Conservation (phyloP, 92 coral and sea anemone species). For the Porites cylindrica region DNA sequence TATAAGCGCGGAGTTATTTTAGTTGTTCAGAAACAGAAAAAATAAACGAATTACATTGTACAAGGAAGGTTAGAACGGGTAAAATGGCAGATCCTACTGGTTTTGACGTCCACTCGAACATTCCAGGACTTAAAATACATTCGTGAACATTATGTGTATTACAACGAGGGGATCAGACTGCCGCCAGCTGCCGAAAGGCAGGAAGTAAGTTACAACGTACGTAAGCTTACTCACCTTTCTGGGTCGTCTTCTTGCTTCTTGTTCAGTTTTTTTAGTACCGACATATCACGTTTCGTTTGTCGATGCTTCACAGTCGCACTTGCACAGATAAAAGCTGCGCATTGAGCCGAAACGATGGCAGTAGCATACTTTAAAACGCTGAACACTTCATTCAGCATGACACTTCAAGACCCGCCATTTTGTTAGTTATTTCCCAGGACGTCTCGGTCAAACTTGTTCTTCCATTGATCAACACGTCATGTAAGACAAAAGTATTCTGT, state of each 20-base stretch:
- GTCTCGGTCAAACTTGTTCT: neutral
- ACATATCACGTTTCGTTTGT: constrained; percentile 43
- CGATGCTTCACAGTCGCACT: neutral
- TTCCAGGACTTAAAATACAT: no score
- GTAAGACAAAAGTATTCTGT: no score
- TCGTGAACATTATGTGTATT: no score
- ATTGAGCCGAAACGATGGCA: neutral
- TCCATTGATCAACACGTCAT: neutral
- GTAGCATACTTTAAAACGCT: neutral
- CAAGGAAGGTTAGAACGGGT: no score
- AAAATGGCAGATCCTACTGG: no score
- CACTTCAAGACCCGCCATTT: neutral
- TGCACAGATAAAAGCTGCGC: neutral
- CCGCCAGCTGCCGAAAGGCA: no score
- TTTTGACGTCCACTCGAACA: no score
- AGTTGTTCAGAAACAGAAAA: no score
- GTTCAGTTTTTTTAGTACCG: constrained; percentile 55
- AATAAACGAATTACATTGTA: no score
- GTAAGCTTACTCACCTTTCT: constrained; percentile 31
- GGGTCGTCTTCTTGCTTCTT: constrained; percentile 30
- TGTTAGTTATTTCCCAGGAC: constrained; percentile 2
- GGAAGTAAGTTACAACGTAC: no score
- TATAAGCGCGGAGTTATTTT: no score
- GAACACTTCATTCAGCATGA: neutral
- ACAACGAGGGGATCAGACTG: no score